Base-by-base conservation (phyloP, 2,888 invertebrate species). In the Toxonevra muliebris region DNA sequence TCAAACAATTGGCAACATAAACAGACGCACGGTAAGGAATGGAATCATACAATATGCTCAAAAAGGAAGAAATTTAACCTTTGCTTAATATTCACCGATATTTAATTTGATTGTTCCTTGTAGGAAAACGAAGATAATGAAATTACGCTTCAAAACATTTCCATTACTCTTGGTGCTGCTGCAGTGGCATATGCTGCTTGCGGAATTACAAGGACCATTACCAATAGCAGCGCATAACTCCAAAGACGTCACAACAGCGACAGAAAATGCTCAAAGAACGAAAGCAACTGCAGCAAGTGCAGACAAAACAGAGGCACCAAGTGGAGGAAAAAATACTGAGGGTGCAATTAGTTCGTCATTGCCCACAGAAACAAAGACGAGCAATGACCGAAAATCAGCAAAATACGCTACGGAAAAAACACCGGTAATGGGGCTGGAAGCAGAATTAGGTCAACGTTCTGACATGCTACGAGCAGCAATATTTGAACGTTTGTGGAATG, bases 401-500 rank as follows among this genome's bases (percentile, higher is more conserved):
- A 75, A 75, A 61, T 74, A 71, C 59, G 59, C 73, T 0, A 60
- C 71, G 13, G 70, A 74, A 4, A 70, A 71, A 68, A 60, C 66
- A 50, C 52, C 65, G 8, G 40, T 71, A 15, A 57, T 66, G 12
- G 30, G 30, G 7, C 9, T 64, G 58, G 81, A 79, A 11, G 15
- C 66, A 0, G 77, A 74, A 12, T 74, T 75, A 4, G 65, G 69
- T 0, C 69, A 79, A 43, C 77, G 74, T 1, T 74, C 75, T 17
- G 80, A 79, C 63, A 62, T 77, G 1, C 69, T 79, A 68, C 76
- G 79, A 63, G 72, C 75, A 17, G 77, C 77, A 0, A 65, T 80
- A 2, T 76, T 82, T 13, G 79, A 81, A 54, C 77, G 79, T 4
- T 66, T 82, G 0, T 79, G 75, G 75, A 79, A 77, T 58, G 80